Evolutionary conservation across 2,888 invertebrate genomes (phyloP), one percentile per base, ranked within the genome.

Genomic region (Eledone cirrhosa): DNA sequence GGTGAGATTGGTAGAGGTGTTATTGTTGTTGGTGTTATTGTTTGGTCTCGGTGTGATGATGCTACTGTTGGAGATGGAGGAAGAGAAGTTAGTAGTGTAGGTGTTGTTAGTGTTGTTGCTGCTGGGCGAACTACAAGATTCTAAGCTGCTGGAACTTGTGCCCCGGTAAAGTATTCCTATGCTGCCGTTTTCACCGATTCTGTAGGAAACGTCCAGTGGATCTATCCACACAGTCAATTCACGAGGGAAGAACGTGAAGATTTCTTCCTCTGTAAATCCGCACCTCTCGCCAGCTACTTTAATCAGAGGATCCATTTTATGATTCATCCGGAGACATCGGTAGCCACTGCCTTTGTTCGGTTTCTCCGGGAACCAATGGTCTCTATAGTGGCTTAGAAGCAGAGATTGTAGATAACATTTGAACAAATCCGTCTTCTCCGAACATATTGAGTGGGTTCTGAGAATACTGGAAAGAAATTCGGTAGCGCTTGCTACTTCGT

Each of bases 171-270:
- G 88, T 0, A 93, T 92, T 82, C 93, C 93, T 82, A 93, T 93
- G 83, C 93, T 93, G 33, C 93, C 93, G 86, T 93, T 93, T 87
- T 94, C 93, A 33, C 93, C 93, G 85, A 94, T 93, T 85, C 94
- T 90, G 89, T 93, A 94, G 19, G 93, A 93, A 14, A 95, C 95
- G 91, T 94, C 94, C 84, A 92, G 92, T 2, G 94, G 95, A 88
- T 95, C 95, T 82, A 95, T 94, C 95, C 95, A 95, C 91, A 95
- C 93, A 48, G 94, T 94, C 24, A 95, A 92, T 91, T 95, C 94
- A 85, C 92, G 92, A 41, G 94, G 94, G 82, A 94, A 92, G 91
- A 83, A 93, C 91, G 81, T 78, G 69, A 78, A 79, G 24, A 87
- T 67, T 78, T 92, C 91, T 11, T 82, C 81, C 82, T 93, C 93